Base-by-base conservation (phyloP, 2,888 invertebrate genomes). In the Cataglyphis rosenhaueri region DNA sequence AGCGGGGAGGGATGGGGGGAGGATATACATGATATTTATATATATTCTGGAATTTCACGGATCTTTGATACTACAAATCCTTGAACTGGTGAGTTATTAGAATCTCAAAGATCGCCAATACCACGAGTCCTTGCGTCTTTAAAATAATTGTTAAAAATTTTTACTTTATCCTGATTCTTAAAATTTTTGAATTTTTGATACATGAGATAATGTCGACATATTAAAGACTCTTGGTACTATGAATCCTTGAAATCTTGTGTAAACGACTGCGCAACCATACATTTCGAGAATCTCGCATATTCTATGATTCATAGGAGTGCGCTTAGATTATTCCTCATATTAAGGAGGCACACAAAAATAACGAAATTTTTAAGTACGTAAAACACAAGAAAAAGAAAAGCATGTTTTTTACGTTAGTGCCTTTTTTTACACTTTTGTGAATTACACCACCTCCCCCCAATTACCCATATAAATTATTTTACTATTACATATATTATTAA, bases 1-100 rank as follows among this genome's bases (percentile, higher is more conserved):
- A 55, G 18, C 48, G 48, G 6, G 48, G 2, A 48, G 48, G 48
- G 1, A 1, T 1, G 12, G n/a, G 48, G 18, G 5, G 18, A 18
- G 48, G 8, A 48, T 18, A n/a, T n/a, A 52, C 25, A 48, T 52
- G 68, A 21, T 48, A 29, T 29, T 29, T 21, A 25, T 29, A 29
- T 18, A 52, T 68, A 29, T 48, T n/a, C 18, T 52, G 29, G n/a
- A 29, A 52, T 68, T 21, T n/a, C 32, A 78, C 4, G 41, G 70
- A 70, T 78, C 78, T 78, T 68, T 78, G 78, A 78, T 78, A 70
- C 59, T 70, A 59, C 78, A 78, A 59, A 78, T 78, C 59, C 41
- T 78, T 78, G 78, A 2, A 78, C 78, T 59, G 15, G 8, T 38
- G 38, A 38, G n/a, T 76, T 76, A 41, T 76, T 35, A 25, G 25